Conservation (phyloP, 2,888 invertebrate species). For the Callinectes sapidus region DNA sequence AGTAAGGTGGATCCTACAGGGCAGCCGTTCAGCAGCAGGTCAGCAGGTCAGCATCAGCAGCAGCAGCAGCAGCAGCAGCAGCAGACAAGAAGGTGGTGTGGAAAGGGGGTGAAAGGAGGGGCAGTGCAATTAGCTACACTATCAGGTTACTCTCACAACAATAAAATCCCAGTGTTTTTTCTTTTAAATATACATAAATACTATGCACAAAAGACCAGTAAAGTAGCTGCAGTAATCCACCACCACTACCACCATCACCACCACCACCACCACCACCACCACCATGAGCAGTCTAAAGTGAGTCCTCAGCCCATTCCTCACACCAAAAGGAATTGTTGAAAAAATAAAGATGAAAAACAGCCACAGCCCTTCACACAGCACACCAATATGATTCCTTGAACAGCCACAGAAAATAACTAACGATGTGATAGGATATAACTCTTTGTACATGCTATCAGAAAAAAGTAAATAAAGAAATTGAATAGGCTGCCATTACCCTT, state of each 20-base stretch:
- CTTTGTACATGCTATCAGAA: too few relatives aligned
- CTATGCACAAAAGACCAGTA: background rate
- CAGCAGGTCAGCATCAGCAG: conserved; percentile 60
- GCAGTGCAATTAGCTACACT: conserved; percentile 68
- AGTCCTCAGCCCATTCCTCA: background rate
- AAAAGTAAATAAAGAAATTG: too few relatives aligned
- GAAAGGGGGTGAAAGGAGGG: conserved; percentile 49
- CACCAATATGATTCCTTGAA: background rate
- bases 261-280: too few relatives aligned
- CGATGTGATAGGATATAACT: background rate
- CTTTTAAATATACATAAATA: background rate
- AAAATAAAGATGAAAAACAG: background rate
- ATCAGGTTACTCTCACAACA: conserved; percentile 45
- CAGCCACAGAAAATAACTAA: background rate
- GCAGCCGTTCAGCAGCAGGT: conserved; percentile 58
- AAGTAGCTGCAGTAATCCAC: background rate
- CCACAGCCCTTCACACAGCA: background rate
- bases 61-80: conserved; percentile 54
- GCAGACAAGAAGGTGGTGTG: conserved; percentile 42
- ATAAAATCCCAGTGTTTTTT: background rate
- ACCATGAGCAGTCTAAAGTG: background rate
- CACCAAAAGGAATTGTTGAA: background rate
- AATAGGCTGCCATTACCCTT: too few relatives aligned
- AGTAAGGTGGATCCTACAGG: conserved; percentile 64
- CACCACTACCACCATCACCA: background rate